phyloP scores from a whole-genome alignment of 1,140 invertebrate species.

The Ruditapes philippinarum region DNA sequence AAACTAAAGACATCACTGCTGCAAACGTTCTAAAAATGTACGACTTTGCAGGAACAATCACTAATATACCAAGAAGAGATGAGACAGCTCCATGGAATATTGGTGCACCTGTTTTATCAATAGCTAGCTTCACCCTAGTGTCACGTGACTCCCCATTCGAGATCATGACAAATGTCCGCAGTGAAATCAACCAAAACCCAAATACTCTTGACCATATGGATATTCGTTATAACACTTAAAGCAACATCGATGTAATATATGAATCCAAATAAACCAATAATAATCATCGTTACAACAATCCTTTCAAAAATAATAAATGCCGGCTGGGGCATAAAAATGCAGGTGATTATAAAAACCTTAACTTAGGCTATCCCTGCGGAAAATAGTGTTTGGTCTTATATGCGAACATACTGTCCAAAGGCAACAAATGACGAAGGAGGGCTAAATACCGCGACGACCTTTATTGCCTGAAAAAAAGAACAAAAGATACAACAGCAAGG shows the following conservation, averaged over 20 bases:
- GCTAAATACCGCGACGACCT: too few relatives aligned
- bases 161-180: constrained; percentile 98
- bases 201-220: constrained; percentile 99
- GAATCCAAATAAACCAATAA: constrained; percentile 97
- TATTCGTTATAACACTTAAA: constrained; percentile 99
- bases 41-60: constrained; percentile 95
- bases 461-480: too few relatives aligned
- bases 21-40: constrained; percentile 99
- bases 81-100: constrained; percentile 97
- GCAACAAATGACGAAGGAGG: constrained; percentile 74
- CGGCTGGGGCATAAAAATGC: constrained; percentile 98
- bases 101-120: constrained; percentile 96
- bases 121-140: constrained; percentile 93
- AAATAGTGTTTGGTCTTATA: constrained; percentile 96
- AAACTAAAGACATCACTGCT: constrained; percentile 98
- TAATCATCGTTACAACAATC: constrained; percentile 98
- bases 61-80: constrained; percentile 96
- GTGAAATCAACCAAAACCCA: constrained; percentile 99
- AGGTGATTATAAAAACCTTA: constrained; percentile 98
- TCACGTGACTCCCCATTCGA: constrained; percentile 87
- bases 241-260: constrained; percentile 98
- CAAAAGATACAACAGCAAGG: too few relatives aligned
- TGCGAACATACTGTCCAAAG: constrained; percentile 93
- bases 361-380: constrained; percentile 96
- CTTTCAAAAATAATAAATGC: constrained; percentile 98